phyloP scores from a whole-genome alignment of 2,888 invertebrate genomes.

The Pseudanteris insignis region DNA sequence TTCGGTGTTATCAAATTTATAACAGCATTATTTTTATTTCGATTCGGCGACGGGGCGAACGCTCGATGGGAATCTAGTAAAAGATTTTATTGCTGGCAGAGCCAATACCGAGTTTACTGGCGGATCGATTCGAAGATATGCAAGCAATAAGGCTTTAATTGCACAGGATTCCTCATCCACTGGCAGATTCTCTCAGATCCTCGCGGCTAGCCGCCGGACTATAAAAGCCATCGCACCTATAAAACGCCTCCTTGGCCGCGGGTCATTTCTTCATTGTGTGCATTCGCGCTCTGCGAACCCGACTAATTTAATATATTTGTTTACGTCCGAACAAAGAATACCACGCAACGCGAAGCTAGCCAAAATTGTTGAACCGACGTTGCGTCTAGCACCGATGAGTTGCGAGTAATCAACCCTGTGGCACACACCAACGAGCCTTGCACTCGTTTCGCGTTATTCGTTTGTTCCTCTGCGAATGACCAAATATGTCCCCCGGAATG shows the following conservation, averaged over 20 bases:
- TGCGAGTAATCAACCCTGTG: too few relatives aligned
- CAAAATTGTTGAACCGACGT: too few relatives aligned
- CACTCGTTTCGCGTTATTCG: too few relatives aligned
- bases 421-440: too few relatives aligned
- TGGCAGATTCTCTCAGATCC: conserved; percentile 58
- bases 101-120: conserved; percentile 65
- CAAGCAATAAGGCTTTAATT: conserved; percentile 67
- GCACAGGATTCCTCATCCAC: conserved; percentile 65
- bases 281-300: conserved; percentile 45
- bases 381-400: too few relatives aligned
- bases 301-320: conserved; percentile 35
- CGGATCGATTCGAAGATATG: conserved; percentile 66
- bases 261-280: conserved; percentile 63
- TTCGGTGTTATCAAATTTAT: conserved; percentile 33
- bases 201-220: conserved; percentile 57
- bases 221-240: conserved; percentile 67
- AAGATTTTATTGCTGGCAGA: conserved; percentile 60
- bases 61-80: conserved; percentile 58
- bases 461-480: too few relatives aligned
- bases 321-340: conserved; percentile 33
- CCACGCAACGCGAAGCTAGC: background rate
- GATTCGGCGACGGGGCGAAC: conserved; percentile 6
- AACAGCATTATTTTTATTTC: conserved; percentile 26
- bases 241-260: conserved; percentile 66
- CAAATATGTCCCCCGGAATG: too few relatives aligned